Conservation (phyloP, 1,140 invertebrate genomes). For the Lycorma delicatula region DNA sequence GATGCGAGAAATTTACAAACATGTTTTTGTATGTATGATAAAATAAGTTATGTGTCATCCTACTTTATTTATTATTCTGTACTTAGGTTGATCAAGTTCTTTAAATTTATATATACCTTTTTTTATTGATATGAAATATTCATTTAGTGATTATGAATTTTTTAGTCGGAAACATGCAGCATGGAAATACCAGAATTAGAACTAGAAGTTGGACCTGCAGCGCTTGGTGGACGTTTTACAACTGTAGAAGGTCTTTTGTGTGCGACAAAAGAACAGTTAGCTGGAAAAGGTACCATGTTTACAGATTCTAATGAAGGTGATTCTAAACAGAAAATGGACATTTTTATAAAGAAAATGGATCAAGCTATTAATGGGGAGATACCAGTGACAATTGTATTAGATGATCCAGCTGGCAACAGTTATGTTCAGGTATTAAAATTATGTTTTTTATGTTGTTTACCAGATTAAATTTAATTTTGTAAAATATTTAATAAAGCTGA, state of each 20-base stretch:
- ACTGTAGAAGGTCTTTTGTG: constrained; percentile 81
- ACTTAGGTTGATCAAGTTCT: too few relatives aligned
- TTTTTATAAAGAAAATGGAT: constrained; percentile 61
- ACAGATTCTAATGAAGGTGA: constrained; percentile 55
- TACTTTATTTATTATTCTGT: too few relatives aligned
- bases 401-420: constrained; percentile 96
- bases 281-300: constrained; percentile 54
- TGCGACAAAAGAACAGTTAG: constrained; percentile 60
- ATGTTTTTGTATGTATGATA: too few relatives aligned
- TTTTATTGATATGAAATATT: not conserved
- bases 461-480: too few relatives aligned
- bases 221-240: constrained; percentile 89
- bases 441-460: too few relatives aligned
- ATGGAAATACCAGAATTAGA: constrained; percentile 86
- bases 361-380: constrained; percentile 55
- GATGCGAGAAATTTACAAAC: too few relatives aligned
- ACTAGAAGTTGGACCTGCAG: constrained; percentile 70
- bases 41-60: too few relatives aligned
- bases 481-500: too few relatives aligned
- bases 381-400: constrained; percentile 70
- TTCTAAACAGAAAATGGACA: constrained; percentile 44
- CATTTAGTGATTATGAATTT: constrained; percentile 24
- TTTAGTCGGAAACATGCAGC: constrained; percentile 82
- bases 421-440: constrained; percentile 94
- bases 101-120: too few relatives aligned